phyloP scores from a whole-genome alignment of 2,797 vertebrate species.

The Thaleichthys pacificus region DNA sequence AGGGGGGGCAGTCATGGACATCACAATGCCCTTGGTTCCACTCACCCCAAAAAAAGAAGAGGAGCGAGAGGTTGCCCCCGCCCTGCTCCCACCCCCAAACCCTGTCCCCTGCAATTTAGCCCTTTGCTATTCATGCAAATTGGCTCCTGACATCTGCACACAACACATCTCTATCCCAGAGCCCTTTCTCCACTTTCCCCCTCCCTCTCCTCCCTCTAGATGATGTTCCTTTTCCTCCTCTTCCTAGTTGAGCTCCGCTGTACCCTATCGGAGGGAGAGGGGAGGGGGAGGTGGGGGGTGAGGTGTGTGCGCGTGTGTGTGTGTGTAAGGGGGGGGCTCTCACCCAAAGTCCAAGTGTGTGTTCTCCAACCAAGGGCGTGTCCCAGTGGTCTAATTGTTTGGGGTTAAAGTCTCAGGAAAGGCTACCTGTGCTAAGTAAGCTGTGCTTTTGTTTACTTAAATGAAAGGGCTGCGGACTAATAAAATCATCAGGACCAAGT shows the following conservation, averaged over 20 bases:
- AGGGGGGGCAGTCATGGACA: constrained; percentile 67
- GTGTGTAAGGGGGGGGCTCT: not conserved
- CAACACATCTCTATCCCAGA: constrained; percentile 73
- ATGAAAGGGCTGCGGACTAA: constrained; percentile 50
- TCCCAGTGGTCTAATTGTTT: too few species aligned
- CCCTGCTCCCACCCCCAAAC: not conserved
- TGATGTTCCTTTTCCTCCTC: constrained; percentile 46
- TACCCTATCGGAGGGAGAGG: too few species aligned
- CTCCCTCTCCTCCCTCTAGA: constrained; percentile 23
- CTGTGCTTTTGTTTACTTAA: constrained; percentile 1
- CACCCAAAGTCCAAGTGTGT: not conserved
- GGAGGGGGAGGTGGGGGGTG: too few species aligned
- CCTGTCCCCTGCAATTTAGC: constrained; percentile 74
- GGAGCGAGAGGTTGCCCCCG: constrained; percentile 22
- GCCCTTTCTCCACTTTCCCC: constrained; percentile 52
- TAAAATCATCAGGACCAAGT: constrained; percentile 57
- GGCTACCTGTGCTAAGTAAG: not conserved
- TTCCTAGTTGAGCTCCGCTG: too few species aligned
- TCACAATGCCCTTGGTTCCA: constrained; percentile 63
- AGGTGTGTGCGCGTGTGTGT: too few species aligned
- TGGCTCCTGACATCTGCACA: constrained; percentile 77
- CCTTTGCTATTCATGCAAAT: constrained; percentile 81
- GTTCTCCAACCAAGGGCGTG: too few species aligned
- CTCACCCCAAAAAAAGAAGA: constrained; percentile 39
- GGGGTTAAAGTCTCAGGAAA: not conserved